Percentiles rank a stretch among this genome's conserved stretches.
Evolutionary conservation across 2,888 invertebrate species (phyloP).

Genomic region (Himalopsyche anomala): DNA sequence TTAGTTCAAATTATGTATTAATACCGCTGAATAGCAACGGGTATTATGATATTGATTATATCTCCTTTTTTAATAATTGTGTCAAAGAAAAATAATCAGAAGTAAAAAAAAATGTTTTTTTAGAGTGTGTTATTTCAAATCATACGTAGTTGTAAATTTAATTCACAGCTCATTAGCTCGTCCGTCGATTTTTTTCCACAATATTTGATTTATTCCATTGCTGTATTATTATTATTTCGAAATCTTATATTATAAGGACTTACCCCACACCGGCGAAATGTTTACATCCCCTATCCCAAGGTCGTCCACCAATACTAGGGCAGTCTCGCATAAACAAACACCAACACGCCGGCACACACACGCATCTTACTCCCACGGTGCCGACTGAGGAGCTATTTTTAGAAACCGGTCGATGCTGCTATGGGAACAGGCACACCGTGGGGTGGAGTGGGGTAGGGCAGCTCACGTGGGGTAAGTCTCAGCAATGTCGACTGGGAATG

Average conservation of each 20-base stretch:
- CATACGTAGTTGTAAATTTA: too few relatives aligned
- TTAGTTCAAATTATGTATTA: too few relatives aligned
- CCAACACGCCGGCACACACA: constrained; percentile 34
- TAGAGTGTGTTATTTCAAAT: too few relatives aligned
- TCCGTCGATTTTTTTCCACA: too few relatives aligned
- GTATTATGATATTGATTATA: too few relatives aligned
- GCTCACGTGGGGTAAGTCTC: constrained; percentile 64
- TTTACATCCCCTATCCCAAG: constrained; percentile 40
- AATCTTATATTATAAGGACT: neutral
- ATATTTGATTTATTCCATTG: neutral
- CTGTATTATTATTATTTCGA: constrained; percentile 31
- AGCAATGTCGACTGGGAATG: neutral
- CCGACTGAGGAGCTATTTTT: constrained; percentile 69
- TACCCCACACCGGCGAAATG: constrained; percentile 14
- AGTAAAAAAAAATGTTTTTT: too few relatives aligned
- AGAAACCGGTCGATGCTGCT: constrained; percentile 64
- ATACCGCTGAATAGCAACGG: too few relatives aligned
- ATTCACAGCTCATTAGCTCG: too few relatives aligned
- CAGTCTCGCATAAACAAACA: constrained; percentile 37
- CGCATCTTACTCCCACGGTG: constrained; percentile 42
- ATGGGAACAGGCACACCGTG: constrained; percentile 69
- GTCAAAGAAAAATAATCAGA: too few relatives aligned
- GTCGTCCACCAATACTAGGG: constrained; percentile 14
- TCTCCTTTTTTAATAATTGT: too few relatives aligned
- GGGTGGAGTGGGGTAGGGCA: constrained; percentile 72